Conservation (phyloP, 2,797 vertebrate species). For the Glyptemys insculpta region DNA sequence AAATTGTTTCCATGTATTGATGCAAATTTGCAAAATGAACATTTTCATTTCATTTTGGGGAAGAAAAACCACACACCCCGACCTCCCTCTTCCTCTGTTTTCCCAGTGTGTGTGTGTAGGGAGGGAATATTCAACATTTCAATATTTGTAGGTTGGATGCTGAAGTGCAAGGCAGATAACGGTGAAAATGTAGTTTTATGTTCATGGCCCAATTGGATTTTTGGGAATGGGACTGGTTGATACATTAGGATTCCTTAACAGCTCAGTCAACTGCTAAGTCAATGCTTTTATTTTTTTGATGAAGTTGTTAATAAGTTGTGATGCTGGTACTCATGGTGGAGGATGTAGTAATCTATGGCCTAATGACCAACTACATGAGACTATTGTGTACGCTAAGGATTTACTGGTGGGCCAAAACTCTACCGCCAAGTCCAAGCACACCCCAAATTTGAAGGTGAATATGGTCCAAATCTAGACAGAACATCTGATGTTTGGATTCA, state of each 20-base stretch:
- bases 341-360: neutral
- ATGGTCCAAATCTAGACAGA: neutral
- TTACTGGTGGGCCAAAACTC: neutral
- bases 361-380: neutral
- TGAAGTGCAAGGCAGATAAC: too few relatives aligned
- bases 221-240: neutral
- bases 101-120: too few relatives aligned
- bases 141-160: too few relatives aligned
- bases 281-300: constrained; percentile 4
- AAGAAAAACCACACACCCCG: neutral
- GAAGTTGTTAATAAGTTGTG: neutral
- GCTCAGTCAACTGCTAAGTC: neutral
- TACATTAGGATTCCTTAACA: neutral
- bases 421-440: fast-evolving
- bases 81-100: neutral
- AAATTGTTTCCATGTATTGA: neutral
- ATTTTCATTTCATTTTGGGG: neutral
- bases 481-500: neutral
- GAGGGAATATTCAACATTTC: too few relatives aligned
- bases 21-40: neutral
- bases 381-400: neutral
- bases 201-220: neutral
- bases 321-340: neutral
- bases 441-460: neutral
- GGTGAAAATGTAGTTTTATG: too few relatives aligned